Percentiles rank a stretch among this genome's conserved stretches.
These are phyloP conservation scores for Cherax destructor DNA, from an alignment of 1,140 invertebrate species.

Conservation along the genomic window DNA sequence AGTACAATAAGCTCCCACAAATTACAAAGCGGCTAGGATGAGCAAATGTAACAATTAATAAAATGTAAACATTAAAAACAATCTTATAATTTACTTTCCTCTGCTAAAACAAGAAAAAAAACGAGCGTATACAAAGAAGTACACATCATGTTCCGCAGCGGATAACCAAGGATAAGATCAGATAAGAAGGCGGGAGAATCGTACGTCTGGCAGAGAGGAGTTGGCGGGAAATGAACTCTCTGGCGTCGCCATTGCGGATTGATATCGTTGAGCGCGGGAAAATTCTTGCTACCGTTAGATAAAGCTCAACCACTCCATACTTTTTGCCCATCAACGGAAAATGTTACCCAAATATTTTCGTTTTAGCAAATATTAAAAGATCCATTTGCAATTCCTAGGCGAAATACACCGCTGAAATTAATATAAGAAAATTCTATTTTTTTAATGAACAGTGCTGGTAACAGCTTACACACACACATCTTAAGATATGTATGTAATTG, in stretches of 20 bases:
- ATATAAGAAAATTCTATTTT: too few relatives aligned
- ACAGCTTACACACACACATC: too few relatives aligned
- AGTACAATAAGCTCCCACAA: too few relatives aligned
- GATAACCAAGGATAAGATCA: constrained; percentile 43
- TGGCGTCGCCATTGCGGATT: constrained; percentile 57
- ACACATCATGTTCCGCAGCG: not conserved
- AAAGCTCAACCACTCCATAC: not conserved
- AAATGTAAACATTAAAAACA: not conserved
- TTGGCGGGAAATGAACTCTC: constrained; percentile 62
- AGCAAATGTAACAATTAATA: too few relatives aligned
- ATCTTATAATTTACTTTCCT: too few relatives aligned
- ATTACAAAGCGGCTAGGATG: too few relatives aligned
- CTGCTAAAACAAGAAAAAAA: not conserved
- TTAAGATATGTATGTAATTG: too few relatives aligned
- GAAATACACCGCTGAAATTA: too few relatives aligned
- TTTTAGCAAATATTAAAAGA: not conserved
- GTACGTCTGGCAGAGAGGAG: constrained; percentile 47
- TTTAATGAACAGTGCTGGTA: too few relatives aligned
- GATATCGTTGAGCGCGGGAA: constrained; percentile 58
- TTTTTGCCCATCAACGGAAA: not conserved
- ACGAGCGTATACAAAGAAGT: not conserved
- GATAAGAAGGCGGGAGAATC: constrained; percentile 27
- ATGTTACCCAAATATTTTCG: not conserved
- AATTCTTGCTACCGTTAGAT: constrained; percentile 36
- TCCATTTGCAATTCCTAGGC: too few relatives aligned